A percentile compares a stretch with the other conserved stretches of the same genome.
Conservation (phyloP, 1,140 invertebrate species). For the Acromyrmex charruanus region DNA sequence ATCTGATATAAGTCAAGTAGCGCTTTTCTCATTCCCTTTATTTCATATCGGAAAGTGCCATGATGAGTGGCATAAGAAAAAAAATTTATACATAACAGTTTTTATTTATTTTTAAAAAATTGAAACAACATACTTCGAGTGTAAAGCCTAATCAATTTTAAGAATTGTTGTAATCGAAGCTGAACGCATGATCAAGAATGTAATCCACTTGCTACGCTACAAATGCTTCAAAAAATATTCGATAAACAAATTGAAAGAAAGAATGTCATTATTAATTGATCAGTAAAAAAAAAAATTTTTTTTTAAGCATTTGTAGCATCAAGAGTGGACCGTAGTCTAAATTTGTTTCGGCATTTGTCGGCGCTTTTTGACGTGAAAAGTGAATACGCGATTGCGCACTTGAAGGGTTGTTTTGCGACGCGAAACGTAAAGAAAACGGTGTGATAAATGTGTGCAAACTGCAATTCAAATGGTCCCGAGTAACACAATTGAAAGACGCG, state of each 20-base stretch:
- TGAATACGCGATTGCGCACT: background rate
- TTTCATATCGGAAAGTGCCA: background rate
- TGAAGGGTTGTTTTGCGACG: background rate
- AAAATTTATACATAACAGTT: background rate
- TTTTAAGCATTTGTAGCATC: no score
- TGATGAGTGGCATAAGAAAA: background rate
- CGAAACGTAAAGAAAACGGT: background rate
- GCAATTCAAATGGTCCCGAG: background rate
- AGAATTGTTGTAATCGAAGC: background rate
- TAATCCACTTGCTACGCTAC: no score
- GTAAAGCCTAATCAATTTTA: background rate
- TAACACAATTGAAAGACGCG: slow-evolving; percentile 79
- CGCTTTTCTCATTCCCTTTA: background rate
- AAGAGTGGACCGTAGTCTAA: no score
- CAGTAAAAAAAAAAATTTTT: no score
- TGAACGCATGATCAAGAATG: background rate
- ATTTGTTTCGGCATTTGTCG: background rate
- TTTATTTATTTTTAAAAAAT: background rate
- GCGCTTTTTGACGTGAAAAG: background rate
- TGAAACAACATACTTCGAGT: background rate
- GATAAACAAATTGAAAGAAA: no score
- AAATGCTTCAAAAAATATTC: no score
- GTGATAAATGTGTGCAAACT: background rate
- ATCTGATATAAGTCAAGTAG: background rate
- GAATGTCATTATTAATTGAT: no score